These are phyloP conservation scores for Leptura quadrifasciata DNA, from an alignment of 2,888 invertebrate species.

Conservation along the genomic window DNA sequence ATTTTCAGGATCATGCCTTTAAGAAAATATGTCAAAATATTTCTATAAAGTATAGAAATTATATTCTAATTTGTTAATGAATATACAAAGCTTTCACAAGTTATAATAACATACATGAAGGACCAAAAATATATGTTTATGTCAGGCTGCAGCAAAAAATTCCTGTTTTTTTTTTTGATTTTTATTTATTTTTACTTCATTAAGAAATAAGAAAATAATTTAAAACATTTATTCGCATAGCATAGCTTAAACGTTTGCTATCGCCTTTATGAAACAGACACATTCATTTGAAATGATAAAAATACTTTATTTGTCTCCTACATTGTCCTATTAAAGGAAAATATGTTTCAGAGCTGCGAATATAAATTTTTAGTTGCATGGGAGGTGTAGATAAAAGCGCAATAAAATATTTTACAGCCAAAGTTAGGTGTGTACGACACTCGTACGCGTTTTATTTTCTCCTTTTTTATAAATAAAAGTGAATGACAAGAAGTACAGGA, in stretches of 20 bases:
- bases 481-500: slow-evolving; percentile 21
- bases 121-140: no score
- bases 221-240: no score
- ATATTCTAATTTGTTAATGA: no score
- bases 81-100: no score
- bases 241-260: no score
- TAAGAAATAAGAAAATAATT: no score
- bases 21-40: no score
- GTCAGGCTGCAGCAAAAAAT: no score
- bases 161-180: no score
- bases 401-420: slow-evolving; percentile 13
- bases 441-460: slow-evolving; percentile 8
- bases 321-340: not conserved
- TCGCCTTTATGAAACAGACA: not conserved
- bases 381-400: slow-evolving; percentile 17
- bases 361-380: slow-evolving; percentile 17
- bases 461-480: slow-evolving; percentile 16
- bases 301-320: not conserved
- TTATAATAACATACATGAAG: no score
- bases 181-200: no score
- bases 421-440: slow-evolving; percentile 4
- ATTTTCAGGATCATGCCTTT: not conserved
- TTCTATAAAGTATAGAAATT: no score
- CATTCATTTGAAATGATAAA: not conserved
- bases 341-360: slow-evolving; percentile 10